phyloP scores from a whole-genome alignment of 2,797 vertebrate genomes.

The Glyptemys insculpta region DNA sequence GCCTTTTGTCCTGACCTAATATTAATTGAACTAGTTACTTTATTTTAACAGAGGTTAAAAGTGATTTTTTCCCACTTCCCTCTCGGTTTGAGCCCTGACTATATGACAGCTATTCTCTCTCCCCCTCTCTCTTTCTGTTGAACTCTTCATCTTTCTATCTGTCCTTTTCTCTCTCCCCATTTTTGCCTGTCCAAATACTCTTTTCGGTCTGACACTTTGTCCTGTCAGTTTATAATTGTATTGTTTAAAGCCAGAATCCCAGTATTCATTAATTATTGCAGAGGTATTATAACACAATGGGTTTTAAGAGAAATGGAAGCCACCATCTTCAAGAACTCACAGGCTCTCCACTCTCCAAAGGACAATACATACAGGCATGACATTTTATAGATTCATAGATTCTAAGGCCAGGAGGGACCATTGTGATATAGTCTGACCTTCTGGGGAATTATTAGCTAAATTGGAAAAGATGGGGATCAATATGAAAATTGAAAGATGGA shows the following conservation, averaged over 20 bases:
- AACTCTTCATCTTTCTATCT: slow-evolving; percentile 2
- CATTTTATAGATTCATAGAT: not conserved
- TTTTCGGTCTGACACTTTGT: slow-evolving; percentile 18
- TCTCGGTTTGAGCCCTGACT: slow-evolving; percentile 16
- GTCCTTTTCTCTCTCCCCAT: not conserved
- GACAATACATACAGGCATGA: slow-evolving; percentile 28
- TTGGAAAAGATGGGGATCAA: too few relatives aligned
- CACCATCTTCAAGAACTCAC: slow-evolving; percentile 30
- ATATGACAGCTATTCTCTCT: not conserved
- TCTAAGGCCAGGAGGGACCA: not conserved
- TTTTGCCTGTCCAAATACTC: not conserved
- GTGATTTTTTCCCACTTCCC: slow-evolving; percentile 63
- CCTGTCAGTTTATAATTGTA: slow-evolving; percentile 33
- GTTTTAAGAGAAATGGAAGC: slow-evolving; percentile 43
- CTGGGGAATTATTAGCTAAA: not conserved
- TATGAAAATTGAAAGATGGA: too few relatives aligned
- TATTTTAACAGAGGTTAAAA: slow-evolving; percentile 60
- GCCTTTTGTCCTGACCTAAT: slow-evolving; percentile 66
- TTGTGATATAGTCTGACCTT: not conserved
- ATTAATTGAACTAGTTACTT: slow-evolving; percentile 27
- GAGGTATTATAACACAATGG: slow-evolving; percentile 34
- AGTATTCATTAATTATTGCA: slow-evolving; percentile 51
- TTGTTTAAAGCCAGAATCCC: slow-evolving; percentile 42
- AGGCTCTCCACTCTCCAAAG: slow-evolving; percentile 18
- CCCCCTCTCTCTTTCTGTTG: not conserved